Conservation (phyloP, 2,888 invertebrate genomes). For the Cheilosia impressa region DNA sequence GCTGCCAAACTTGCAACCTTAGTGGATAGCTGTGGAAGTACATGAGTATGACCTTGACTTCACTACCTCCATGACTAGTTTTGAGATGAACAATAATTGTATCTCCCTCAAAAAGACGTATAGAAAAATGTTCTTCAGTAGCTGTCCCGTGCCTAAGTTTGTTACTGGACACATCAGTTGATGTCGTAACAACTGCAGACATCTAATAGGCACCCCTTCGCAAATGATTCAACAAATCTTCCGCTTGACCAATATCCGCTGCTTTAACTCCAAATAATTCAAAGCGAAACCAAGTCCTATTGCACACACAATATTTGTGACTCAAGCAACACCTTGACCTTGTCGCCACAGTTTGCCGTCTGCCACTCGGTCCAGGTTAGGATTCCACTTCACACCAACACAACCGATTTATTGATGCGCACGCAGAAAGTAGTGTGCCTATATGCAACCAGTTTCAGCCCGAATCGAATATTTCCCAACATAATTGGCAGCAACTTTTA, state of each 20-base stretch:
- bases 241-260: neutral
- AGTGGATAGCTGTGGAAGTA: no score
- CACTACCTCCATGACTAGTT: no score
- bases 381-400: conserved; percentile 27
- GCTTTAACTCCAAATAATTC: neutral
- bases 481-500: neutral
- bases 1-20: no score
- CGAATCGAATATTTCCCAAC: conserved; percentile 21
- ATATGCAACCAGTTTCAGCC: conserved; percentile 15
- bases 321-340: conserved; percentile 45
- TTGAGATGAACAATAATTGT: no score
- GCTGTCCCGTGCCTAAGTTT: no score
- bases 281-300: neutral
- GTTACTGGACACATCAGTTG: no score
- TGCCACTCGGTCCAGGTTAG: conserved; percentile 1
- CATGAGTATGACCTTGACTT: no score
- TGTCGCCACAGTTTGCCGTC: conserved; percentile 6
- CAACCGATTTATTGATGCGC: neutral
- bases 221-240: no score
- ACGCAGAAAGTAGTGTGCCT: neutral
- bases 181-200: no score
- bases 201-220: no score
- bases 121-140: no score
- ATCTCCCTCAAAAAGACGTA: no score
- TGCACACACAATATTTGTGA: neutral